phyloP scores from a whole-genome alignment of 2,888 invertebrate species.

The Mactromeris polynyma region DNA sequence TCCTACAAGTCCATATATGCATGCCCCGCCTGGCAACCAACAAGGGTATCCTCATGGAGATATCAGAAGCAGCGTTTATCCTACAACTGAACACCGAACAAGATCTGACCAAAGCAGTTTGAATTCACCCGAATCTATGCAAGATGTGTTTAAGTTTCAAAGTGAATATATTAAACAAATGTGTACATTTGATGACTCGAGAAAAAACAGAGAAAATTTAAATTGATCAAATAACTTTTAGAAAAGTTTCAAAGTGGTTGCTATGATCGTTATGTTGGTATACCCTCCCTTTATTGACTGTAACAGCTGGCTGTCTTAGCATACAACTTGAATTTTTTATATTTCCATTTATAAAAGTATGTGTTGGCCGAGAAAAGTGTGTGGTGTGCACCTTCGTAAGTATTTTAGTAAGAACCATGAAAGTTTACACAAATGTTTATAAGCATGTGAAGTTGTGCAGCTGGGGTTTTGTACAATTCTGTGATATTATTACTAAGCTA shows the following conservation, averaged over 20 bases:
- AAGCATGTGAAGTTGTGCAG: too few relatives aligned
- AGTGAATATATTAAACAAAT: constrained; percentile 52
- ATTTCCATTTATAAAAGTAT: too few relatives aligned
- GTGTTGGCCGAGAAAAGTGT: too few relatives aligned
- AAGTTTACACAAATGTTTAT: too few relatives aligned
- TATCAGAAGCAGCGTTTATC: not conserved
- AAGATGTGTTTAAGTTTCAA: constrained; percentile 39
- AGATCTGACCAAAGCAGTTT: not conserved
- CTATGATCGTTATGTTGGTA: not conserved
- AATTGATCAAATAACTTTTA: not conserved
- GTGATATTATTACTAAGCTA: too few relatives aligned
- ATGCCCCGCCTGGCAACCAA: not conserved
- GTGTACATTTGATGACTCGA: not conserved
- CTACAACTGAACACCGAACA: not conserved
- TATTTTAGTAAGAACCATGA: too few relatives aligned
- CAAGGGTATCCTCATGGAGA: constrained; percentile 15
- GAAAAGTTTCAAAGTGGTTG: not conserved
- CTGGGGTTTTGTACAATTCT: too few relatives aligned
- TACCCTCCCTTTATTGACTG: too few relatives aligned
- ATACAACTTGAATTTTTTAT: too few relatives aligned
- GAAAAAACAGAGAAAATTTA: not conserved
- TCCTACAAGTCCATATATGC: not conserved
- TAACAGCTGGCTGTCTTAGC: too few relatives aligned
- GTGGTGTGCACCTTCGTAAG: too few relatives aligned
- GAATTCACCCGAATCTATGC: constrained; percentile 20